Percentiles rank a stretch among this genome's conserved stretches.
These are phyloP conservation scores for Lasioglossum vierecki DNA, from an alignment of 2,888 invertebrate species.

Conservation along the genomic window DNA sequence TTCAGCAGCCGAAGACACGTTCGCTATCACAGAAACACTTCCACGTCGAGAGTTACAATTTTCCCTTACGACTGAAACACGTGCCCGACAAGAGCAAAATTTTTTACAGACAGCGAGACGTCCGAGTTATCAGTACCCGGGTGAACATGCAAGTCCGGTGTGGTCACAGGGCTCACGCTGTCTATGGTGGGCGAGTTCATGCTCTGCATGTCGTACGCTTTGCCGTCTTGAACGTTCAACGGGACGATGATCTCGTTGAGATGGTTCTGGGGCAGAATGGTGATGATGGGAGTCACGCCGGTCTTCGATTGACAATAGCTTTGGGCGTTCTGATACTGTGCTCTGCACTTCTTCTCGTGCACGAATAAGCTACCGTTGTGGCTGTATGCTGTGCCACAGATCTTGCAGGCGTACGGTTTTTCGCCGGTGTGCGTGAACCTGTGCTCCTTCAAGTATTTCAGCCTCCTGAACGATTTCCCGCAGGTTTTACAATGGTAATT, in stretches of 20 bases:
- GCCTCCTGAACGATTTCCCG: constrained; percentile 78
- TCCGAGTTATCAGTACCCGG: constrained; percentile 64
- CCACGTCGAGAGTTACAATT: background rate
- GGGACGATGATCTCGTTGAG: constrained; percentile 53
- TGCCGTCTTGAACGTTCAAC: constrained; percentile 58
- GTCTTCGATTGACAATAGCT: constrained; percentile 51
- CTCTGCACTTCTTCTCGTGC: constrained; percentile 79
- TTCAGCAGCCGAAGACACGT: constrained; percentile 14
- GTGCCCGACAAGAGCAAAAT: constrained; percentile 74
- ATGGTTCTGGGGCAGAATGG: constrained; percentile 64
- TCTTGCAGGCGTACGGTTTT: constrained; percentile 80
- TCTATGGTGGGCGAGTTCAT: constrained; percentile 50
- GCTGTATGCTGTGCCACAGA: constrained; percentile 80
- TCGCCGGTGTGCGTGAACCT: constrained; percentile 80
- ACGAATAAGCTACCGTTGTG: constrained; percentile 81
- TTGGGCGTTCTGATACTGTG: constrained; percentile 68
- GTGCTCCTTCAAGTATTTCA: constrained; percentile 80
- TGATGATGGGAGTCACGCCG: constrained; percentile 63
- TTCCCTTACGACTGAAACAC: constrained; percentile 72
- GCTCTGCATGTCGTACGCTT: constrained; percentile 64
- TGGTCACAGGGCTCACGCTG: constrained; percentile 38
- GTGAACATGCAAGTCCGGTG: constrained; percentile 63
- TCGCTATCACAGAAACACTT: constrained; percentile 71
- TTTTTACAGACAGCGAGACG: constrained; percentile 66
- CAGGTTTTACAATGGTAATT: constrained; percentile 82